Base-by-base conservation (phyloP, 2,797 vertebrate species). In the Ptychadena robeensis region DNA sequence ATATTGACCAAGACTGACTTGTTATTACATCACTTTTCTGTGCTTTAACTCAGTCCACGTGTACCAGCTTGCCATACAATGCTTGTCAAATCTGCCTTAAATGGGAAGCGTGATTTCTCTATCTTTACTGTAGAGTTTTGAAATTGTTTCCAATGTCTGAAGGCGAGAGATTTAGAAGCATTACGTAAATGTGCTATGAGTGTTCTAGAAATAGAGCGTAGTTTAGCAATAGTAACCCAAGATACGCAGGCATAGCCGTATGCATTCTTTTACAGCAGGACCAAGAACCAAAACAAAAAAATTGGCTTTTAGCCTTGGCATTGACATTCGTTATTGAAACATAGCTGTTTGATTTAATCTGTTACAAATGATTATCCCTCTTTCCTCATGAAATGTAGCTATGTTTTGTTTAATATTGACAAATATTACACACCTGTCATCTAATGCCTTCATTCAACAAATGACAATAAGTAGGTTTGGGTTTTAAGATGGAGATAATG, bases 81-180 rank as follows among this genome's bases (percentile, higher is more conserved):
- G 5, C 37, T 35, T 59, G 40, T 57, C 7, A 79, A 53, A 35
- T 48, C 76, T 79, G 65, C 76, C 76, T 79, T 79, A 79, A 68
- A 79, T 68, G 76, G 76, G n/a, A 68, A 79, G 40, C 32, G 65
- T 68, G 76, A 79, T 68, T 79, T 57, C 40, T 37, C 76, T 57
- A 68, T 11, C 76, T 68, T 79, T 35, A 79, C 69, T 34, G 44
- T 69, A 53, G 65, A 30, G 31, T 69, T 79, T 79, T 37, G 30
- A 79, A 35, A 79, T 69, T 79, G 65, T 69, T 69, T 79, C 76
- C 76, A 79, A 68, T 78, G 75, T 78, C 75, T 78, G 44, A 28
- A 27, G 31, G 30, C 44, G 14, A 69, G 64, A 57, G 65, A 68
- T 69, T 79, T 79, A 79, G 65, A 65, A 57, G 65, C 76, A 79